Percentiles rank a stretch among this genome's conserved stretches.
These are phyloP conservation scores for Lucilia sericata DNA, from an alignment of 1,140 invertebrate species.

Conservation along the genomic window DNA sequence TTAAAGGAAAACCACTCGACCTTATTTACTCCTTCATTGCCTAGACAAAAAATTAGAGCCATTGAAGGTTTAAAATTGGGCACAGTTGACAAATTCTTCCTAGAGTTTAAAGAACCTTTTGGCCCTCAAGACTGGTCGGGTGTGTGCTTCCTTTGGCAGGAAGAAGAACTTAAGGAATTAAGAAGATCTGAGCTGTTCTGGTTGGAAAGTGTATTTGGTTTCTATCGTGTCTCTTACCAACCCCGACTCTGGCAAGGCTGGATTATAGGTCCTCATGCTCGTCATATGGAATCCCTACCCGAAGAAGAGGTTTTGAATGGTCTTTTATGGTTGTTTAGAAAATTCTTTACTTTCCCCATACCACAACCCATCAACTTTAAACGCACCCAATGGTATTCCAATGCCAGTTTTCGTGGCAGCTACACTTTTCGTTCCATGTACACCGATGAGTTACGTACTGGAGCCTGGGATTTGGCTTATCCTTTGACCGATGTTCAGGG, in stretches of 20 bases:
- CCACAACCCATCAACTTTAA: conserved; percentile 54
- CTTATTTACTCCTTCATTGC: conserved; percentile 75
- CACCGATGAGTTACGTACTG: conserved; percentile 70
- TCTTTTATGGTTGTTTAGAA: conserved; percentile 68
- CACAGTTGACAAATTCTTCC: conserved; percentile 81
- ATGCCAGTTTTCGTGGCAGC: conserved; percentile 77
- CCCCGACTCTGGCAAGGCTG: conserved; percentile 77
- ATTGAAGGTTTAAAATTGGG: conserved; percentile 79
- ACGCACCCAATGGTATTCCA: conserved; percentile 73
- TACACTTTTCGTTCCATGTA: conserved; percentile 77
- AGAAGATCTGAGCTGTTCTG: conserved; percentile 66
- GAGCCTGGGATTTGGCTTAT: conserved; percentile 70
- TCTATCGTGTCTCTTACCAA: conserved; percentile 75
- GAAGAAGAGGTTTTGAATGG: conserved; percentile 69
- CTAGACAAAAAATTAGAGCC: conserved; percentile 72
- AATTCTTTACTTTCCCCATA: conserved; percentile 59
- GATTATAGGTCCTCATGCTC: conserved; percentile 72
- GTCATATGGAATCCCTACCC: conserved; percentile 71
- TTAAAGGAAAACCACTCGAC: conserved; percentile 73
- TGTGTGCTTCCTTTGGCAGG: conserved; percentile 71
- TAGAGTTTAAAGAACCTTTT: conserved; percentile 76
- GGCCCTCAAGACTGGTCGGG: conserved; percentile 70
- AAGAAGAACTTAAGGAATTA: conserved; percentile 66
- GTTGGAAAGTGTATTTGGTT: conserved; percentile 75
- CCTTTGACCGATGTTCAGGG: conserved; percentile 69